A percentile compares a stretch with the other conserved stretches of the same genome.
Evolutionary conservation across 2,113 vertebrate genomes (phyloP).

Genomic region (Oncorhynchus keta): DNA sequence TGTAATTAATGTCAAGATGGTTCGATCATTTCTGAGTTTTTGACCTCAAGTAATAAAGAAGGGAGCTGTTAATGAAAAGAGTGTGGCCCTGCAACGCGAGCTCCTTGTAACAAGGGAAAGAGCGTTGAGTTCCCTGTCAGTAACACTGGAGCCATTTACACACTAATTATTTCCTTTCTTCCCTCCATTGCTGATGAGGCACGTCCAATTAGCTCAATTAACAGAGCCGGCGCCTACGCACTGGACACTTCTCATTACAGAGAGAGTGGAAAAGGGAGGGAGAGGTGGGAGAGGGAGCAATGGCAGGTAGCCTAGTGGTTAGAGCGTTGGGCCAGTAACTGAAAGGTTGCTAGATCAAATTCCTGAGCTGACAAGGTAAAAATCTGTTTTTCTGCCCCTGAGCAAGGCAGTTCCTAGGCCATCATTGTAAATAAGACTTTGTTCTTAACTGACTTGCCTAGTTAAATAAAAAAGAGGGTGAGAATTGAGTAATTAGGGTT

Average conservation of each 20-base stretch:
- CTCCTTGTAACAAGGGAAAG: not conserved
- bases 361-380: too few relatives aligned
- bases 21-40: slow-evolving; percentile 11
- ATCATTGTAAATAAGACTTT: too few relatives aligned
- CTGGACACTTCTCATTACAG: not conserved
- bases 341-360: too few relatives aligned
- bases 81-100: not conserved
- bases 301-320: not conserved
- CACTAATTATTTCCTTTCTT: slow-evolving; percentile 22
- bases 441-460: too few relatives aligned
- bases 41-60: slow-evolving; percentile 11
- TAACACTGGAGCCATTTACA: slow-evolving; percentile 17
- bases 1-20: not conserved
- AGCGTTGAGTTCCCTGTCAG: not conserved
- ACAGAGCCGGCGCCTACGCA: not conserved
- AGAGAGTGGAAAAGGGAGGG: not conserved
- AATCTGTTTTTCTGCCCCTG: too few relatives aligned
- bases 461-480: not conserved
- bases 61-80: slow-evolving; percentile 20
- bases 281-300: not conserved
- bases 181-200: slow-evolving; percentile 11
- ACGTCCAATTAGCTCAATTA: slow-evolving; percentile 1
- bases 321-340: too few relatives aligned
- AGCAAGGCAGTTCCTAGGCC: too few relatives aligned
- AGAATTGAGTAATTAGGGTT: not conserved